phyloP scores from a whole-genome alignment of 2,888 invertebrate species.

The Empis stercorea region DNA sequence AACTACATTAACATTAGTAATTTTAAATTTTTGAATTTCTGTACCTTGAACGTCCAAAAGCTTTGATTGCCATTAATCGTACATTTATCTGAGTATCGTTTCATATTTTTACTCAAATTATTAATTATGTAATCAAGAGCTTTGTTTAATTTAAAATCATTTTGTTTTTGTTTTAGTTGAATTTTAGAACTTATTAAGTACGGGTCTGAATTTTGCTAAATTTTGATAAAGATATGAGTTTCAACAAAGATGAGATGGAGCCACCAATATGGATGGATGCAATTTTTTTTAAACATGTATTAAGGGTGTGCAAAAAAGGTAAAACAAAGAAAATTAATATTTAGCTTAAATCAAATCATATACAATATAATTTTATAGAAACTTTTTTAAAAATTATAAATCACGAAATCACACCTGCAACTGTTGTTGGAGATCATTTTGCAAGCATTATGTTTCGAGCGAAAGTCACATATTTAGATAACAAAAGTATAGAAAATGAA shows the following conservation, averaged over 20 bases:
- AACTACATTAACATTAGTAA: too few species aligned
- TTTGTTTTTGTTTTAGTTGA: too few species aligned
- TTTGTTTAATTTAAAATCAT: too few species aligned
- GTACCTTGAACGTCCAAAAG: too few species aligned
- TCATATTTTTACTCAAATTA: too few species aligned
- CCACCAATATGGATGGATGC: constrained; percentile 15
- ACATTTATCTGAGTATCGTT: too few species aligned
- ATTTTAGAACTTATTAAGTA: too few species aligned
- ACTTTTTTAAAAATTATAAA: constrained; percentile 5
- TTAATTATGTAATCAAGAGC: too few species aligned
- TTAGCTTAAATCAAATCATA: too few species aligned
- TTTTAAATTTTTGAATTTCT: too few species aligned
- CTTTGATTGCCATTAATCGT: too few species aligned
- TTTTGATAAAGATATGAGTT: neutral
- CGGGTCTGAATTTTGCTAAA: too few species aligned
- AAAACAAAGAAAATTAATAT: constrained; percentile 11
- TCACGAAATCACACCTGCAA: constrained; percentile 13
- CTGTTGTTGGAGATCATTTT: constrained; percentile 17
- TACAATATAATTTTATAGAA: neutral
- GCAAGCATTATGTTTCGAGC: constrained; percentile 19
- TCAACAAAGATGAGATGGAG: constrained; percentile 12
- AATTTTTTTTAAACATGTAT: constrained; percentile 12
- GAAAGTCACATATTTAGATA: constrained; percentile 8
- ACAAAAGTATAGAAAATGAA: neutral
- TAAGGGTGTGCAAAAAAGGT: constrained; percentile 11